These are phyloP conservation scores for Mamestra configurata DNA, from an alignment of 1,140 invertebrate species.

Conservation along the genomic window DNA sequence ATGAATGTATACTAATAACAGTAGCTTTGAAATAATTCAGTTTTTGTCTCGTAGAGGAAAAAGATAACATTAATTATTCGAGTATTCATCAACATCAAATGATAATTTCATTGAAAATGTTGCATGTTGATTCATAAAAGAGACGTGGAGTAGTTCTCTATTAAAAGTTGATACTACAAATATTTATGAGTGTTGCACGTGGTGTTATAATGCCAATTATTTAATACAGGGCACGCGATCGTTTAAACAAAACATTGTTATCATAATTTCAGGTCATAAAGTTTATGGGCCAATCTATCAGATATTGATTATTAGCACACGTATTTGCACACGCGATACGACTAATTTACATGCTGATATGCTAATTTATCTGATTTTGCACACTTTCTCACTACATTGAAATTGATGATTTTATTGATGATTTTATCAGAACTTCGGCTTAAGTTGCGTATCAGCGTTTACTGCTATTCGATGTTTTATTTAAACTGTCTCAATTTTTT, in stretches of 20 bases:
- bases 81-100: no score
- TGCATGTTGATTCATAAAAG: background rate
- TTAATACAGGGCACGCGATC: background rate
- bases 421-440: no score
- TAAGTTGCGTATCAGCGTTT: no score
- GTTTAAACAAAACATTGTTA: constrained; percentile 1
- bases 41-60: no score
- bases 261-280: background rate
- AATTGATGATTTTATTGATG: background rate
- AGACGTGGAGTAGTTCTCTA: background rate
- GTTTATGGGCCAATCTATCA: background rate
- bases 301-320: background rate
- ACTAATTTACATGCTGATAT: background rate
- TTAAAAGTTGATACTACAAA: background rate
- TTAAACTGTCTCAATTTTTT: no score
- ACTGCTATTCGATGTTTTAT: no score
- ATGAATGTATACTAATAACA: no score
- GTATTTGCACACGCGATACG: background rate
- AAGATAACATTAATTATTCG: no score
- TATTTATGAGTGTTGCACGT: background rate
- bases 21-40: no score
- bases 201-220: background rate
- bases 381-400: background rate
- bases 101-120: background rate
- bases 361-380: no score